Percentiles rank a stretch among this genome's conserved stretches.
Conservation (phyloP, 1,140 invertebrate genomes). For the Pectinophora gossypiella region DNA sequence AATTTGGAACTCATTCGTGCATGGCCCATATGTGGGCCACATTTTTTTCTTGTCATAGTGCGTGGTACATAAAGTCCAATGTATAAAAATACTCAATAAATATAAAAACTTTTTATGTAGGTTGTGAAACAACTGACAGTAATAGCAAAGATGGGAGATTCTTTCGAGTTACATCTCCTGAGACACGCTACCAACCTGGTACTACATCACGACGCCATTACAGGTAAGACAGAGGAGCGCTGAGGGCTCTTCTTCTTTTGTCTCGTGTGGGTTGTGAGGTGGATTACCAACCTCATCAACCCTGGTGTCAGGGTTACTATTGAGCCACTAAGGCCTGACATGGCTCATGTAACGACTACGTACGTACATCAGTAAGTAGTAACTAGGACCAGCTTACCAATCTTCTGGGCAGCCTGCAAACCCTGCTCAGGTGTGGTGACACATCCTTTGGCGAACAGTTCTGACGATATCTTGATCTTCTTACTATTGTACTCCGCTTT, state of each 20-base stretch:
- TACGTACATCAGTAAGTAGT: no score
- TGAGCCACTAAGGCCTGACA: no score
- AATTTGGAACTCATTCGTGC: no score
- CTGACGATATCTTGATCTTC: slow-evolving; percentile 94
- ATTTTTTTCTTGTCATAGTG: neutral
- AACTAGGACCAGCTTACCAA: no score
- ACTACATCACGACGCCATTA: slow-evolving; percentile 83
- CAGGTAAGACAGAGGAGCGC: slow-evolving; percentile 66
- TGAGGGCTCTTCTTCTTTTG: no score
- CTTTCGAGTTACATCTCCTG: slow-evolving; percentile 44
- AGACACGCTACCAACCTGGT: slow-evolving; percentile 78
- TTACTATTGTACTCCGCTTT: slow-evolving; percentile 91
- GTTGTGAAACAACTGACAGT: slow-evolving; percentile 65
- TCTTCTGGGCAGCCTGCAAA: slow-evolving; percentile 89
- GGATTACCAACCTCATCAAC: no score
- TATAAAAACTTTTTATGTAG: slow-evolving; percentile 32
- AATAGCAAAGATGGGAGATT: slow-evolving; percentile 33
- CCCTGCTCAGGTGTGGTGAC: slow-evolving; percentile 93
- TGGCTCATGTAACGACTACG: no score
- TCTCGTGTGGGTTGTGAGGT: no score
- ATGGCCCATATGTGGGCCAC: no score
- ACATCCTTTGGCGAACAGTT: slow-evolving; percentile 95
- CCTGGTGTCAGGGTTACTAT: no score
- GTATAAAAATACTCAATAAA: no score
- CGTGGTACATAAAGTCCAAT: no score